phyloP scores from a whole-genome alignment of 2,113 vertebrate genomes.

The Okapia johnstoni region DNA sequence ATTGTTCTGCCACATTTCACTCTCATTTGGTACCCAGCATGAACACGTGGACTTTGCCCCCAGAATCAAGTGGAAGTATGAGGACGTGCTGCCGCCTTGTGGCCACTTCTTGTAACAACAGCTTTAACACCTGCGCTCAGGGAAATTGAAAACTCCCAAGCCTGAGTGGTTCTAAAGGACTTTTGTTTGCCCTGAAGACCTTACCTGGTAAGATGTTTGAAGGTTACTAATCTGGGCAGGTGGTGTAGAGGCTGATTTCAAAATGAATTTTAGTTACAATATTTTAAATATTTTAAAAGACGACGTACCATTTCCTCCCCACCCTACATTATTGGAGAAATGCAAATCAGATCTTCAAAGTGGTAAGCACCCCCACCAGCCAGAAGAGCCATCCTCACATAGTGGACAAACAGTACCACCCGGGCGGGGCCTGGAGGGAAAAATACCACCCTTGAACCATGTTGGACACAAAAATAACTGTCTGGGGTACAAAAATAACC shows the following conservation, averaged over 20 bases:
- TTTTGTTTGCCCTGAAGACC: background rate
- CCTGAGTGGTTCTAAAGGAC: background rate
- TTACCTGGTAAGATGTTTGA: background rate
- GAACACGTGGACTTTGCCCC: background rate
- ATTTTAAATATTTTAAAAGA: background rate
- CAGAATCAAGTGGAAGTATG: background rate
- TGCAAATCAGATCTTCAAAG: background rate
- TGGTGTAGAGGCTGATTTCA: background rate
- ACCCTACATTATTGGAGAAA: background rate
- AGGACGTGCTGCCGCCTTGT: background rate
- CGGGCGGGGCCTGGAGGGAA: background rate
- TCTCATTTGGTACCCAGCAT: background rate
- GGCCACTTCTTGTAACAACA: background rate
- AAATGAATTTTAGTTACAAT: background rate
- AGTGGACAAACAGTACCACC: background rate
- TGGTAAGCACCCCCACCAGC: background rate
- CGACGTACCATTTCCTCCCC: rapidly evolving
- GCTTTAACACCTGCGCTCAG: background rate
- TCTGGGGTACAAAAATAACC: background rate
- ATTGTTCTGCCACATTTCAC: background rate
- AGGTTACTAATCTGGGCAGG: background rate
- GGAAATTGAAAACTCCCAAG: background rate
- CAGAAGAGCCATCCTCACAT: background rate
- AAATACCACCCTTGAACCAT: background rate
- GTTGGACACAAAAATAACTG: background rate